Base-by-base conservation (phyloP, 2,797 vertebrate species). In the Fistularia tabacaria region DNA sequence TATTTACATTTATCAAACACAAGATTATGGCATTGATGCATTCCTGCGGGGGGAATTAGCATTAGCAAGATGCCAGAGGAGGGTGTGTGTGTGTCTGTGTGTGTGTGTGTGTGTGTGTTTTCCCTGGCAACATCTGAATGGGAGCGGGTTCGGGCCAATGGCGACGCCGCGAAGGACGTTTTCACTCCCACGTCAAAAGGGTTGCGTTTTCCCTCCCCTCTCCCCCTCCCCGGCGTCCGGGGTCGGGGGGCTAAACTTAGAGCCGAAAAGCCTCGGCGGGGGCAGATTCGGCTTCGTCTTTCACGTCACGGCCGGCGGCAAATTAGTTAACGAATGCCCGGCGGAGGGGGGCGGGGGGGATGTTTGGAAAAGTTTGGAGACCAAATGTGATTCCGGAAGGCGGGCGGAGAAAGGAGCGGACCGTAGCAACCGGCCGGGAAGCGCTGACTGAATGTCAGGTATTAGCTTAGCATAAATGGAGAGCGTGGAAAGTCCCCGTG, bases 81-180 rank as follows among this genome's bases (percentile, higher is more conserved):
- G 76, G 76, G 83, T 12, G 55, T 54, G 76, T 69, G 56, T 56
- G 47, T 59, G 65, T 14, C 43, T 15, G 73, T 64, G 74, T 63
- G 53, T 53, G 49, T 46, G 60, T 8, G 2, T 47, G 51, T 49
- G 46, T 51, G 57, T 15, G 53, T 10, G 10, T 49, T 83, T 52
- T 85, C 74, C 84, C 81, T 81, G 79, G 84, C 73, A 87, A 88
- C 87, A 86, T 73, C 7, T 85, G 72, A 80, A 79, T 65, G 62
- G 66, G 70, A 70, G 58, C 66, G 65, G 45, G 2, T 9, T 1
- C 8, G 0, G 68, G 44, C 81, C 81, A 84, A 82, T 76, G 14
- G 65, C 36, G 67, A 7, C 10, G 50, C 66, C 11, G 56, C 45
- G 61, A 3, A 50, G 36, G 14, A 46, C 10, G 38, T 53, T 57